Conservation (phyloP, 2,797 vertebrate species). For the Percopsis omiscomaycus region DNA sequence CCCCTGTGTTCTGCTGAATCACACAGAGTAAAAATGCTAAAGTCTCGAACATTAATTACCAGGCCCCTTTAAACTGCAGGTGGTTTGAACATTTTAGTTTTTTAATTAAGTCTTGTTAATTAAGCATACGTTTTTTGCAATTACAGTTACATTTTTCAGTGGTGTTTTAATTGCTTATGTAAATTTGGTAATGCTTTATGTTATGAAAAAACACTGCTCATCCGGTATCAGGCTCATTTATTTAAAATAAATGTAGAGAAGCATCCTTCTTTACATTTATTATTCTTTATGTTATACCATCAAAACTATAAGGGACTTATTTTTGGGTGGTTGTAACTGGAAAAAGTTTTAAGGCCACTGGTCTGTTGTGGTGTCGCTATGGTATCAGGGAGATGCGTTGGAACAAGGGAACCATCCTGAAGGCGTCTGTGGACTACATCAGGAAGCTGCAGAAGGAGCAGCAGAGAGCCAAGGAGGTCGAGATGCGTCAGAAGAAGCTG, state of each 20-base stretch:
- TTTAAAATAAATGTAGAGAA: no score
- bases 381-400: slow-evolving; percentile 87
- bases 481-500: slow-evolving; percentile 86
- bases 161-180: not conserved
- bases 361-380: not conserved
- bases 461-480: slow-evolving; percentile 85
- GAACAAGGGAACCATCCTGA: slow-evolving; percentile 95
- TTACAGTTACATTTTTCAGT: not conserved
- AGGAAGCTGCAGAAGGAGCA: slow-evolving; percentile 92
- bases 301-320: not conserved
- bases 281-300: not conserved
- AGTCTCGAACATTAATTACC: no score
- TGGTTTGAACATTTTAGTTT: not conserved
- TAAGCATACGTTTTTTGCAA: no score
- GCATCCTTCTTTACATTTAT: slow-evolving; percentile 38
- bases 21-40: no score
- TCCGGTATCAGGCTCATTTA: no score
- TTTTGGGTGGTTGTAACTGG: not conserved
- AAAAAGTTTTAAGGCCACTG: not conserved
- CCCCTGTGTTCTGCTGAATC: not conserved
- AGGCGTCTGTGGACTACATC: slow-evolving; percentile 93
- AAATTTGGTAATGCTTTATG: not conserved
- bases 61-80: no score
- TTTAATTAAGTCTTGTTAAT: no score
- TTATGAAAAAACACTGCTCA: no score